Evolutionary conservation across 2,888 invertebrate species (phyloP).

Genomic region (Anoplius nigerrimus): DNA sequence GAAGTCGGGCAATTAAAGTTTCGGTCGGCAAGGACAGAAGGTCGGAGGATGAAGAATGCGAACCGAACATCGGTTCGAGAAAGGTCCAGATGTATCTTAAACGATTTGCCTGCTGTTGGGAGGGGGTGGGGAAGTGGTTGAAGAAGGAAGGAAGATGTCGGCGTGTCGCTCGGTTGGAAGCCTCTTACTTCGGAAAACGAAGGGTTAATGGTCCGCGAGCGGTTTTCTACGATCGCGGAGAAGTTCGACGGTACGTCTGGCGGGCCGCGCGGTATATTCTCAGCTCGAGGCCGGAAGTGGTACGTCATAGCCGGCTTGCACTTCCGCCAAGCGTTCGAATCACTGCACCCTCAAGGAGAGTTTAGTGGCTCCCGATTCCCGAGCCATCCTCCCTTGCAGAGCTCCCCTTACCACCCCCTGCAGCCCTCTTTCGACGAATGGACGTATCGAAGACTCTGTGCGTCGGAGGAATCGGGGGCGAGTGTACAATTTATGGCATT

Average conservation of each 20-base stretch:
- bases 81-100: too few relatives aligned
- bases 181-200: too few relatives aligned
- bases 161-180: too few relatives aligned
- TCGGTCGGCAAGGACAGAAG: too few relatives aligned
- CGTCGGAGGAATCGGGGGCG: slow-evolving; percentile 42
- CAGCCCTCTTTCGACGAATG: slow-evolving; percentile 38
- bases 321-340: slow-evolving; percentile 64
- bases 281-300: slow-evolving; percentile 62
- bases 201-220: too few relatives aligned
- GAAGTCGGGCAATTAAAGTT: too few relatives aligned
- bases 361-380: slow-evolving; percentile 17
- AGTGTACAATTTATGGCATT: slow-evolving; percentile 59
- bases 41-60: too few relatives aligned
- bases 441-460: slow-evolving; percentile 56
- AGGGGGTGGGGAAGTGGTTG: too few relatives aligned
- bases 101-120: too few relatives aligned
- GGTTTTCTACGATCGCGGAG: neutral
- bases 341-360: slow-evolving; percentile 47
- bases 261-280: neutral
- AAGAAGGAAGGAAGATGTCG: too few relatives aligned
- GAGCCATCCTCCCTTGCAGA: neutral
- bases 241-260: neutral
- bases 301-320: slow-evolving; percentile 66
- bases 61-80: too few relatives aligned
- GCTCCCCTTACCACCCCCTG: too few relatives aligned